phyloP scores from a whole-genome alignment of 2,113 vertebrate genomes.

The Irena cyanogastra region DNA sequence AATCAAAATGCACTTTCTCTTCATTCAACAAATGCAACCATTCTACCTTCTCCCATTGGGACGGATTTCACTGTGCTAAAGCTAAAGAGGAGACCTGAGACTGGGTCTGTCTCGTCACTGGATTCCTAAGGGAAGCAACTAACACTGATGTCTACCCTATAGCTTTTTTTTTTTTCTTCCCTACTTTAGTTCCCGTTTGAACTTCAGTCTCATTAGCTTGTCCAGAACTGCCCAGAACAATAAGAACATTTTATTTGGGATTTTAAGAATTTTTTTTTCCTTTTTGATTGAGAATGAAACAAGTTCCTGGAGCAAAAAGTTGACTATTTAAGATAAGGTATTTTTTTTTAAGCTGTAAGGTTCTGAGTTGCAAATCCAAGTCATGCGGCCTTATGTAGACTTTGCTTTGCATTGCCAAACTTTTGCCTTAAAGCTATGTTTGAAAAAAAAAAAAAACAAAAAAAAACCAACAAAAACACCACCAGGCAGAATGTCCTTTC shows the following conservation, averaged over 20 bases:
- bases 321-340: slow-evolving; percentile 22
- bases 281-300: not conserved
- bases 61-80: slow-evolving; percentile 89
- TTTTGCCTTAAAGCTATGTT: slow-evolving; percentile 89
- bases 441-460: not conserved
- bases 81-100: slow-evolving; percentile 35
- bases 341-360: slow-evolving; percentile 56
- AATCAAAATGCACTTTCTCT: slow-evolving; percentile 45
- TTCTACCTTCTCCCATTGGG: slow-evolving; percentile 85
- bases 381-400: slow-evolving; percentile 94
- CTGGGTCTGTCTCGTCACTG: slow-evolving; percentile 19
- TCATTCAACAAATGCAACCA: slow-evolving; percentile 81
- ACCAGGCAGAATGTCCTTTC: slow-evolving; percentile 65
- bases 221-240: slow-evolving; percentile 14
- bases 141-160: not conserved
- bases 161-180: slow-evolving; percentile 19
- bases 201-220: slow-evolving; percentile 32
- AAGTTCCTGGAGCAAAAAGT: not conserved
- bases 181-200: slow-evolving; percentile 23
- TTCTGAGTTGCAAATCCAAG: slow-evolving; percentile 69
- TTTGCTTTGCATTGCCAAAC: slow-evolving; percentile 85
- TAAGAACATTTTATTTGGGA: slow-evolving; percentile 22
- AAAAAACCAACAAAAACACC: not conserved
- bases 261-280: not conserved
- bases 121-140: slow-evolving; percentile 44